These are phyloP conservation scores for Nymphalis polychloros DNA, from an alignment of 2,888 invertebrate species.

Conservation along the genomic window DNA sequence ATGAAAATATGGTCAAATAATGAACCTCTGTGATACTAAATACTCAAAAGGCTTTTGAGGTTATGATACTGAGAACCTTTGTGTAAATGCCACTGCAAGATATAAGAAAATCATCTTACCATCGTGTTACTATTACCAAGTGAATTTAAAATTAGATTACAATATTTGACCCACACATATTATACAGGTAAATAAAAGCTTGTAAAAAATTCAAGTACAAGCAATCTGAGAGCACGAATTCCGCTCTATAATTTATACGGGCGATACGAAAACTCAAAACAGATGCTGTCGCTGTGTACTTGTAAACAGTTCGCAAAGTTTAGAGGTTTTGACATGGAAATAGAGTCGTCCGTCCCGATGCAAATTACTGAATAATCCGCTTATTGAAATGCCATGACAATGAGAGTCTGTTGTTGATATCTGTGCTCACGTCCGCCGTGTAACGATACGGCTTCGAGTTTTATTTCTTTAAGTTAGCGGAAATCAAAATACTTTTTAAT, in stretches of 20 bases:
- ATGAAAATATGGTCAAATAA: too few relatives aligned
- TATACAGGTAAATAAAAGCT: too few relatives aligned
- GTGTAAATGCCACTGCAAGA: too few relatives aligned
- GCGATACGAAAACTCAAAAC: conserved; percentile 33
- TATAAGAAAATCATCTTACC: too few relatives aligned
- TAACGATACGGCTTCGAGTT: not conserved
- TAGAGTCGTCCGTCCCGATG: conserved; percentile 60
- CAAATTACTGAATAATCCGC: conserved; percentile 72
- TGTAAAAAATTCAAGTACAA: not conserved
- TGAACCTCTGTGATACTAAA: too few relatives aligned
- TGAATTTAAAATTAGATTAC: too few relatives aligned
- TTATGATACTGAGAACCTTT: too few relatives aligned
- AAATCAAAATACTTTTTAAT: not conserved
- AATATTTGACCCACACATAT: too few relatives aligned
- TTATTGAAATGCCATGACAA: conserved; percentile 67
- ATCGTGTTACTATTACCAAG: too few relatives aligned
- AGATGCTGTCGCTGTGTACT: conserved; percentile 37
- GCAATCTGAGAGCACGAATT: not conserved
- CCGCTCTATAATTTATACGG: conserved; percentile 32
- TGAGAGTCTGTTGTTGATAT: conserved; percentile 40
- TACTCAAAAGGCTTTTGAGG: too few relatives aligned
- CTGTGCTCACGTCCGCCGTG: conserved; percentile 18
- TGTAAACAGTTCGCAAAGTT: conserved; percentile 43
- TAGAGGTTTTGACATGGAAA: conserved; percentile 68
- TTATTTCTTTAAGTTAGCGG: conserved; percentile 9